phyloP scores from a whole-genome alignment of 2,797 vertebrate species.

The Prionace glauca region DNA sequence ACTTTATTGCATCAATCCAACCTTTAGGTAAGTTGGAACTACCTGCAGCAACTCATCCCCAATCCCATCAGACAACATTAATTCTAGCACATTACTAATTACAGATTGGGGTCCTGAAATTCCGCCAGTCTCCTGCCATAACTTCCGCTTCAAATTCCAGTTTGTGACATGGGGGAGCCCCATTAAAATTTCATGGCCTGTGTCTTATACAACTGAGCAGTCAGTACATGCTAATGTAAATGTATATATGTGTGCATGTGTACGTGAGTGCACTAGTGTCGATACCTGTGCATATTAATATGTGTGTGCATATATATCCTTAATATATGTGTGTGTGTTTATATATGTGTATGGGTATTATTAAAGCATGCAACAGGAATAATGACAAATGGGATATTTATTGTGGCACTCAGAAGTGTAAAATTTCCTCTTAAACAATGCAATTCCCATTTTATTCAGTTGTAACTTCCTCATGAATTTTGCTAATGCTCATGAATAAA shows the following conservation, averaged over 20 bases:
- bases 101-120: background rate
- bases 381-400: background rate
- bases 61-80: background rate
- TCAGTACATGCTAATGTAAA: too few species aligned
- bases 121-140: background rate
- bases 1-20: background rate
- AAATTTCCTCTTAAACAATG: background rate
- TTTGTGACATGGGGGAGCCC: background rate
- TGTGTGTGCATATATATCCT: too few species aligned
- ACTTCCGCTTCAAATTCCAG: background rate
- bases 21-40: background rate
- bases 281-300: constrained; percentile 26
- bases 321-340: background rate
- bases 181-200: background rate
- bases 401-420: background rate
- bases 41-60: background rate
- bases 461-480: constrained; percentile 11
- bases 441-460: constrained; percentile 23
- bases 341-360: background rate
- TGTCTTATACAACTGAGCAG: background rate
- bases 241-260: constrained; percentile 35
- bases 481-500: constrained; percentile 34
- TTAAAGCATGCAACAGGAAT: background rate
- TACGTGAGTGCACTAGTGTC: background rate
- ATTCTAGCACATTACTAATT: background rate